Evolutionary conservation across 2,797 vertebrate genomes (phyloP).

Genomic region (Phaenicophaeus curvirostris): DNA sequence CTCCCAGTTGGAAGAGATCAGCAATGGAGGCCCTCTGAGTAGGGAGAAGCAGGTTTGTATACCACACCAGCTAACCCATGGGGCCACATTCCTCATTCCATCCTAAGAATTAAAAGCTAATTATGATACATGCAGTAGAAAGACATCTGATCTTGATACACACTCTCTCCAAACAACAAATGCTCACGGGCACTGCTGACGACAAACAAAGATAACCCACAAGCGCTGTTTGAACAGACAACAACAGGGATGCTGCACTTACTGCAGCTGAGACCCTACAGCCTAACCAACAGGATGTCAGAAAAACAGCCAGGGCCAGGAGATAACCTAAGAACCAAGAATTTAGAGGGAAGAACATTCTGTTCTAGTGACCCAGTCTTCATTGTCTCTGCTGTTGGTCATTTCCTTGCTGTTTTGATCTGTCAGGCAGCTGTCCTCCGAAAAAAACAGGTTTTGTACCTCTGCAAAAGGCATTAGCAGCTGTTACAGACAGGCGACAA

Average conservation of each 20-base stretch:
- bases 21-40: not conserved
- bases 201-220: not conserved
- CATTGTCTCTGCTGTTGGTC: not conserved
- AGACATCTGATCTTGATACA: not conserved
- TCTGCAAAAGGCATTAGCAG: conserved; percentile 31
- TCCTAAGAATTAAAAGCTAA: not conserved
- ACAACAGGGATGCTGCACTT: not conserved
- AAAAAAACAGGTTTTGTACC: not conserved
- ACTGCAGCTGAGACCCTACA: not conserved
- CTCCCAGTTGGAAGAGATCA: not conserved
- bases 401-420: not conserved
- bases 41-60: not conserved
- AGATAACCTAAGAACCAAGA: not conserved
- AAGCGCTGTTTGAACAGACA: not conserved
- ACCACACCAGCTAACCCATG: not conserved
- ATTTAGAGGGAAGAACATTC: not conserved
- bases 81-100: not conserved
- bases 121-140: not conserved
- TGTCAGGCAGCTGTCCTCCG: conserved; percentile 47
- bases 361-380: not conserved
- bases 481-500: conserved; percentile 58
- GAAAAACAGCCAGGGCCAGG: not conserved
- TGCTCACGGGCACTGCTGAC: not conserved
- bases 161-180: not conserved
- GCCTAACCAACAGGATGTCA: not conserved